These are phyloP conservation scores for Carettochelys insculpta DNA, from an alignment of 2,113 vertebrate genomes.

Conservation along the genomic window DNA sequence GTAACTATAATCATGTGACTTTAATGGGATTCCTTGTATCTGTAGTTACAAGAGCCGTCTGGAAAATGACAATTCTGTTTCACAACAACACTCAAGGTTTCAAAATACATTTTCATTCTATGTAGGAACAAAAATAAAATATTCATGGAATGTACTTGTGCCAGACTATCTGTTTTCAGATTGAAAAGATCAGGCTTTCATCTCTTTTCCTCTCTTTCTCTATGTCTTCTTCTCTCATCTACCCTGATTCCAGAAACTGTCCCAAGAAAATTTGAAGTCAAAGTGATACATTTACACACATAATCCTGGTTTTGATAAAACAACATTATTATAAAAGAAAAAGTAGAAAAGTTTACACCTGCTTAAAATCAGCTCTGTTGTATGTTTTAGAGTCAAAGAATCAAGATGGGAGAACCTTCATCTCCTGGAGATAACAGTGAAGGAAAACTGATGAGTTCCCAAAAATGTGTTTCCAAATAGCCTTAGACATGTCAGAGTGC, in stretches of 20 bases:
- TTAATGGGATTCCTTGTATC: neutral
- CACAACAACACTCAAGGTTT: neutral
- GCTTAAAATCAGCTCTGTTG: neutral
- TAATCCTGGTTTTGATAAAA: neutral
- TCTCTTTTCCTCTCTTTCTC: neutral
- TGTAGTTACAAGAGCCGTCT: neutral
- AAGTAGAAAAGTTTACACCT: neutral
- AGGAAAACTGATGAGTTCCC: neutral
- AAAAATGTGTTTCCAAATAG: neutral
- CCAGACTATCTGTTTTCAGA: neutral
- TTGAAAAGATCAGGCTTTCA: neutral
- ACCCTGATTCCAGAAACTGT: neutral
- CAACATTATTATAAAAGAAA: neutral
- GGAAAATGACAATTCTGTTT: neutral
- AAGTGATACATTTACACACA: neutral
- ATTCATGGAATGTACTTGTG: neutral
- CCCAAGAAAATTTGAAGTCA: neutral
- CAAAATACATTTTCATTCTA: neutral
- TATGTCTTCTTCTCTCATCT: neutral
- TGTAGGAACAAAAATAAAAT: neutral
- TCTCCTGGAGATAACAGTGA: neutral
- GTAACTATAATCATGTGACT: neutral
- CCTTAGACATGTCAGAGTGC: constrained; percentile 44
- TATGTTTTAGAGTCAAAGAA: neutral
- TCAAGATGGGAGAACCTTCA: neutral